Conservation (phyloP, 1,140 invertebrate genomes). For the Hycleus phaleratus region DNA sequence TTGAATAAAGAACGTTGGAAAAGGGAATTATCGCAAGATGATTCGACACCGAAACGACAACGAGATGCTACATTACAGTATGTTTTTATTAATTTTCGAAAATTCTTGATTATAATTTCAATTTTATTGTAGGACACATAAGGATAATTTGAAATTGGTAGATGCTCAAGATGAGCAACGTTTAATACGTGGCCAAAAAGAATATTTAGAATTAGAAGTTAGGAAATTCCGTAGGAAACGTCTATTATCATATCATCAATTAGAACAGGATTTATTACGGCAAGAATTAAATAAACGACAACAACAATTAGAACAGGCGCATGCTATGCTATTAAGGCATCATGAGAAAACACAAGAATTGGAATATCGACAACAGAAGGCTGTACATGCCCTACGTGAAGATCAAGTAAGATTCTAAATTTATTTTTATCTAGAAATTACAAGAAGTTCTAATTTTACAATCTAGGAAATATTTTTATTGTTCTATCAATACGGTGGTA, state of each 20-base stretch:
- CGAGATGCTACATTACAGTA: constrained; percentile 81
- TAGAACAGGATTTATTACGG: constrained; percentile 84
- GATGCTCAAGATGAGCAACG: constrained; percentile 86
- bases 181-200: constrained; percentile 77
- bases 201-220: constrained; percentile 87
- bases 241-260: constrained; percentile 74
- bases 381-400: constrained; percentile 85
- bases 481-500: too few relatives aligned
- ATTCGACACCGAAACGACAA: constrained; percentile 86
- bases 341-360: constrained; percentile 95
- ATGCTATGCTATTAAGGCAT: constrained; percentile 89
- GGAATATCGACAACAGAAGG: constrained; percentile 91
- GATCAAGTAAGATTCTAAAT: constrained; percentile 53
- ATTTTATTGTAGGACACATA: constrained; percentile 60
- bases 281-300: constrained; percentile 95
- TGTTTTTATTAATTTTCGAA: constrained; percentile 23
- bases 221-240: constrained; percentile 88
- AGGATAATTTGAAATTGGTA: constrained; percentile 84
- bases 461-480: too few relatives aligned
- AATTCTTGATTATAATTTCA: neutral
- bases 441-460: too few relatives aligned
- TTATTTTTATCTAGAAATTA: constrained; percentile 36
- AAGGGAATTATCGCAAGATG: constrained; percentile 83
- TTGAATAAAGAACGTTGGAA: constrained; percentile 95
- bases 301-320: constrained; percentile 89